Evolutionary conservation across 2,797 vertebrate genomes (phyloP).

Genomic region (Lepilemur septentrionalis): DNA sequence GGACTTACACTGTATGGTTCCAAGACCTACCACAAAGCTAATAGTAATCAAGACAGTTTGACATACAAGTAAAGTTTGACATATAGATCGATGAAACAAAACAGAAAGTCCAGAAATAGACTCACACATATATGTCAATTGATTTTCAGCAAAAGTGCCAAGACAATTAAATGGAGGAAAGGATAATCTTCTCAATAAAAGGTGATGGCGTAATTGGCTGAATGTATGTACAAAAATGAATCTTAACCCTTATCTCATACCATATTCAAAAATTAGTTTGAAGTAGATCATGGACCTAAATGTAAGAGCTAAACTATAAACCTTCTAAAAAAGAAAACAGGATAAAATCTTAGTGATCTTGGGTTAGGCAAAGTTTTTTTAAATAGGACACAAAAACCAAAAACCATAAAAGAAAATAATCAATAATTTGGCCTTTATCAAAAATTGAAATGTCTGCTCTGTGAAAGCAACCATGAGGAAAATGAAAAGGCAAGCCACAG

Average conservation of each 20-base stretch:
- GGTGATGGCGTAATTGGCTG: neutral
- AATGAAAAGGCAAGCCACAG: neutral
- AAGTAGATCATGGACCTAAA: neutral
- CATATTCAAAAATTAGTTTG: neutral
- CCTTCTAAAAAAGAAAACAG: neutral
- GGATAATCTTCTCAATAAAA: neutral
- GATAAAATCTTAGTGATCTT: neutral
- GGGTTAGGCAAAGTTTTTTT: neutral
- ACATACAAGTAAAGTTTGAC: neutral
- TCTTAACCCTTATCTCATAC: neutral
- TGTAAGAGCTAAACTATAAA: neutral
- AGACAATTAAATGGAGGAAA: neutral
- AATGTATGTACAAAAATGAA: neutral
- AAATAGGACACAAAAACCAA: neutral
- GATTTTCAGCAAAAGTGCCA: neutral
- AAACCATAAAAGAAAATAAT: neutral
- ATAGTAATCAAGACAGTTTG: neutral
- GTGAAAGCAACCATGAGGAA: neutral
- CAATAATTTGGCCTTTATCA: neutral
- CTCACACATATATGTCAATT: neutral
- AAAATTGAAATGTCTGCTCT: neutral
- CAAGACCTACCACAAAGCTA: neutral
- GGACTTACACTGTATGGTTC: neutral
- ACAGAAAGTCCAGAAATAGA: neutral
- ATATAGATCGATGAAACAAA: neutral